A percentile compares a stretch with the other conserved stretches of the same genome.
phyloP scores from a whole-genome alignment of 2,888 invertebrate genomes.

The Melipona beecheii region DNA sequence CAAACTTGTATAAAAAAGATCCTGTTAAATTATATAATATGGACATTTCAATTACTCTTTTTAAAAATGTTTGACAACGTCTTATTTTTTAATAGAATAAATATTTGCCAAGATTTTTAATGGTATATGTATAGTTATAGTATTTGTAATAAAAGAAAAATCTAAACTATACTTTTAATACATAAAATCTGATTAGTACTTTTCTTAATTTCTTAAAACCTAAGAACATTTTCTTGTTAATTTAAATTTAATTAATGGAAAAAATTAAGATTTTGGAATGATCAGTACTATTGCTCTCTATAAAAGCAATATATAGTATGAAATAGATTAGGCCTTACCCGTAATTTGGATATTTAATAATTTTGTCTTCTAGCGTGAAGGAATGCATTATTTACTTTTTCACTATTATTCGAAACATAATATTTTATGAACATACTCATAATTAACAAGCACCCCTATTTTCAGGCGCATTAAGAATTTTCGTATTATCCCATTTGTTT shows the following conservation, averaged over 20 bases:
- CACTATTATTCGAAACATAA: slow-evolving; percentile 59
- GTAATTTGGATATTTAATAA: slow-evolving; percentile 43
- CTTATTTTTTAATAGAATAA: slow-evolving; percentile 28
- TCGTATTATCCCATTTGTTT: slow-evolving; percentile 29
- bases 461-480: slow-evolving; percentile 66
- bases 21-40: slow-evolving; percentile 37
- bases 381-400: slow-evolving; percentile 64
- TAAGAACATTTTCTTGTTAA: slow-evolving; percentile 48
- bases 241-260: slow-evolving; percentile 57
- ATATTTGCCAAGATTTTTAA: slow-evolving; percentile 23
- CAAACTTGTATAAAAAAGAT: slow-evolving; percentile 36
- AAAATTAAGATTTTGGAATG: slow-evolving; percentile 72
- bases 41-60: slow-evolving; percentile 18
- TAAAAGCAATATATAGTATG: slow-evolving; percentile 56
- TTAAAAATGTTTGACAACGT: slow-evolving; percentile 19
- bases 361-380: slow-evolving; percentile 59
- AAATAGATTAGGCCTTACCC: slow-evolving; percentile 67
- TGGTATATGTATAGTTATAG: slow-evolving; percentile 20
- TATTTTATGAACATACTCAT: slow-evolving; percentile 77
- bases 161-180: slow-evolving; percentile 40
- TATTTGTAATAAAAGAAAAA: slow-evolving; percentile 31
- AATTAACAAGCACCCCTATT: slow-evolving; percentile 76
- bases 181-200: slow-evolving; percentile 65
- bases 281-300: slow-evolving; percentile 60
- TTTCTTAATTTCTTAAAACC: slow-evolving; percentile 58